Evolutionary conservation across 1,140 invertebrate genomes (phyloP).

Genomic region (Caerostris darwini): DNA sequence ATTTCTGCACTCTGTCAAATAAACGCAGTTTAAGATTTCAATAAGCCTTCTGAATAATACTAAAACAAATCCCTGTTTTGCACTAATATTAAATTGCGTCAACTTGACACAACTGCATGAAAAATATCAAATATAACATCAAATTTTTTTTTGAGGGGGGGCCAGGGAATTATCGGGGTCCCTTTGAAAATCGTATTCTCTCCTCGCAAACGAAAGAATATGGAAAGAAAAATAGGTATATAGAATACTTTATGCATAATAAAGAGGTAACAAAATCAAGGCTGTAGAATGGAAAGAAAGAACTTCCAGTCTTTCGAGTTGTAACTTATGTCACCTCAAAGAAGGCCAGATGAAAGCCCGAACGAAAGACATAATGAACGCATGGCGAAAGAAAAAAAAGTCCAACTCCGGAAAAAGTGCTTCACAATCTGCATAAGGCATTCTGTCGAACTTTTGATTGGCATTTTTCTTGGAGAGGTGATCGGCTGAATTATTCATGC

Average conservation of each 20-base stretch:
- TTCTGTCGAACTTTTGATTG: conserved; percentile 67
- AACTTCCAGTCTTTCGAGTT: not conserved
- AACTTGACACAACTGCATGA: no score
- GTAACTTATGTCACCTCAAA: not conserved
- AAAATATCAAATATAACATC: no score
- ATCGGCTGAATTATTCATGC: conserved; percentile 62
- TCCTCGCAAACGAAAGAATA: not conserved
- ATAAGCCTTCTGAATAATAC: no score
- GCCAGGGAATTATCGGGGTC: no score
- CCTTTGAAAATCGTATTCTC: no score
- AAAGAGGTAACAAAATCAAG: not conserved
- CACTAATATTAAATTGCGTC: no score
- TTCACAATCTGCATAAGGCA: conserved; percentile 48
- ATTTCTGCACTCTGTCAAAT: no score
- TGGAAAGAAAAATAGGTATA: not conserved
- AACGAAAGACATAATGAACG: no score
- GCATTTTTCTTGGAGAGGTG: conserved; percentile 61
- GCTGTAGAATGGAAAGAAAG: not conserved
- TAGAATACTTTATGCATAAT: not conserved
- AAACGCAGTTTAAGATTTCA: no score
- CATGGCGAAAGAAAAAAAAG: not conserved
- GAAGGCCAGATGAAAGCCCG: not conserved
- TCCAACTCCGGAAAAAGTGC: not conserved
- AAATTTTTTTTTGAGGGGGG: no score
- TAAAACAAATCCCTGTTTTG: no score